These are phyloP conservation scores for Aphelinus atriplicis DNA, from an alignment of 1,140 invertebrate genomes.

Conservation along the genomic window DNA sequence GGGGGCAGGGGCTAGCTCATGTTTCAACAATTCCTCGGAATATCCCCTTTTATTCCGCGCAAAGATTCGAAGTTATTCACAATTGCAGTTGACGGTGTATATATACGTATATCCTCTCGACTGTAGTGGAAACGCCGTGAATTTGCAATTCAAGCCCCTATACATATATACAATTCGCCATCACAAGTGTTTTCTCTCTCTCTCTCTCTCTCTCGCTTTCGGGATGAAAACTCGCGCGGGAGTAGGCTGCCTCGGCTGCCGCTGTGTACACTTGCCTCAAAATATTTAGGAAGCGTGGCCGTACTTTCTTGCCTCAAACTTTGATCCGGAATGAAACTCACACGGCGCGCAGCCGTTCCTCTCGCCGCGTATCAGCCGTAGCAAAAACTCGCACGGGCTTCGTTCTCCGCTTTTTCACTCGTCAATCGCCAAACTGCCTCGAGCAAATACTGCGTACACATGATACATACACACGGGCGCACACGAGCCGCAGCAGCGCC, in stretches of 20 bases:
- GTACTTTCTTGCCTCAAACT: not conserved
- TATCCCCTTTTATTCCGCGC: too few relatives aligned
- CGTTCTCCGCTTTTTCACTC: slow-evolving; percentile 1
- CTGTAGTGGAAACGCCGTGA: not conserved
- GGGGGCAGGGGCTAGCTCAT: too few relatives aligned
- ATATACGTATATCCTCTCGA: too few relatives aligned
- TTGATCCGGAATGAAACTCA: not conserved
- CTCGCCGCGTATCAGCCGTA: too few relatives aligned
- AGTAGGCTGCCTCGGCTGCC: too few relatives aligned
- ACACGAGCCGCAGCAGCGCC: too few relatives aligned
- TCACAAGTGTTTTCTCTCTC: not conserved
- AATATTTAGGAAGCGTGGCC: slow-evolving; percentile 15
- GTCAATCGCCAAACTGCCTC: slow-evolving; percentile 15
- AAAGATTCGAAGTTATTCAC: too few relatives aligned
- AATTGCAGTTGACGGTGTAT: too few relatives aligned
- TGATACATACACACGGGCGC: not conserved
- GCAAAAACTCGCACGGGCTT: not conserved
- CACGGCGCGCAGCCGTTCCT: not conserved
- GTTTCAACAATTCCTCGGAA: too few relatives aligned
- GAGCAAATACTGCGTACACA: slow-evolving; percentile 3
- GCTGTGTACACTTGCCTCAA: slow-evolving; percentile 3
- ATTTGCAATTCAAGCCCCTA: slow-evolving; percentile 9
- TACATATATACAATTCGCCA: not conserved
- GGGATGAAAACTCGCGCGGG: too few relatives aligned
- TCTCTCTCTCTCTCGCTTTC: too few relatives aligned